Evolutionary conservation across 2,888 invertebrate species (phyloP), one percentile per base, ranked within the genome.

Genomic region (Rhabditophanes sp.): DNA sequence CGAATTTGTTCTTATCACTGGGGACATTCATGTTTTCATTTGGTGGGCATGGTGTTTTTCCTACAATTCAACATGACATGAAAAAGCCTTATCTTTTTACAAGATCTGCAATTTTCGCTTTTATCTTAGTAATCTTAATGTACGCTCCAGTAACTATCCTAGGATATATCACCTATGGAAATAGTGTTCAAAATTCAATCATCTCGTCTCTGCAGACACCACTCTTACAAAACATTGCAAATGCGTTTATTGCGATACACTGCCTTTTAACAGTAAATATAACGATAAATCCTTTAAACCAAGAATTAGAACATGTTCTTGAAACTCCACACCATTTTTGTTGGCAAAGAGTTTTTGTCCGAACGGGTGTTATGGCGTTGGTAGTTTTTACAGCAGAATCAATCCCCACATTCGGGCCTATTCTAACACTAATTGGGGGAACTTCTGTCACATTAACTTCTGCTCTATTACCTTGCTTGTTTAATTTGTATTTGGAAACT

Each of bases 61-160:
- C 85, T 47, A 84, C 84, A 0, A 77, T 87, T 31, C 84, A 84
- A 69, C 79, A 84, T 43, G 87, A 87, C 65, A 87, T 87, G 87
- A 75, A 75, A 44, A 74, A 79, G 42, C 79, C 80, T 44, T 67
- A 72, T 2, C 75, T 78, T 53, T 77, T 87, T 45, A 75, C 77
- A 47, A 71, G 72, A 53, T 80, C 82, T 0, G 75, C 82, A 16
- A 23, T 59, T 14, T 38, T 46, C 20, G 59, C 57, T 26, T 61
- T 61, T 37, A 30, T 46, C 6, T 50, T 48, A 15, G 60, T 61
- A 14, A 43, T 48, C 8, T 22, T 50, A 4, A 43, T 64, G 20
- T 64, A 62, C 39, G 49, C 57, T 32, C 57, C 61, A 12, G 46
- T 64, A 16, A 50, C 60, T 14, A 37, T 50, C 16, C 42, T 54